Base-by-base conservation (phyloP, 1,140 invertebrate genomes). In the Harlomillsia oculata region DNA sequence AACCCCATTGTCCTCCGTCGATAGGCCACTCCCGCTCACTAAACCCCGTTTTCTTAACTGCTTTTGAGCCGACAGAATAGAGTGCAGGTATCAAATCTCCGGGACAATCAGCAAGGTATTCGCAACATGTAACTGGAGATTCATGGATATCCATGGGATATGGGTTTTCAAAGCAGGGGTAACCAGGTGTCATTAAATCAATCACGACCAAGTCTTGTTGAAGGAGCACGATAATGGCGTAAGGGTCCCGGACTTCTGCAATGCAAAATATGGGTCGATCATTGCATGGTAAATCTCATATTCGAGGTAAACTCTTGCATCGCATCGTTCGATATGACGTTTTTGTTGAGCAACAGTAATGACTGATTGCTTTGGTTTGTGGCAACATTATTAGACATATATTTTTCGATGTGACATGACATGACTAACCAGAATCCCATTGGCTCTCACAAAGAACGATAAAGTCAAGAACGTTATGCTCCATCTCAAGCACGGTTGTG, bases 101-200 rank as follows among this genome's bases (percentile, higher is more conserved):
- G 28, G 94, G 94, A 74, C 94, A 98, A 34, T 57, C 44, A 36
- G 55, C 54, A 39, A 62, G 39, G 50, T 62, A 57, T 52, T 84
- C 82, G 73, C 93, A 94, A 75, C 85, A 92, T 43, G 94, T 97
- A 53, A 98, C 92, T 29, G 92, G 87, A 50, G 90, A 94, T 75
- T 97, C 94, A 74, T 98, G 95, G 62, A 99, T 81, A 75, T 99
- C 94, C 92, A 98, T 97, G 37, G 95, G 89, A 78, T 99, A 97
- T 40, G 95, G 97, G 78, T 97, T 97, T 74, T 98, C 93, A 76
- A 97, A 96, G 74, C 92, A 96, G 14, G 96, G 94, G 77, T 97
- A 99, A 69, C 94, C 94, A 43, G 83, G 81, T 37, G 88, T 87
- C 69, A 86, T 81, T 65, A 99, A 79, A 76, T 99, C 96, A 71